Evolutionary conservation across 2,113 vertebrate species (phyloP).

Genomic region (Nibea albiflora): DNA sequence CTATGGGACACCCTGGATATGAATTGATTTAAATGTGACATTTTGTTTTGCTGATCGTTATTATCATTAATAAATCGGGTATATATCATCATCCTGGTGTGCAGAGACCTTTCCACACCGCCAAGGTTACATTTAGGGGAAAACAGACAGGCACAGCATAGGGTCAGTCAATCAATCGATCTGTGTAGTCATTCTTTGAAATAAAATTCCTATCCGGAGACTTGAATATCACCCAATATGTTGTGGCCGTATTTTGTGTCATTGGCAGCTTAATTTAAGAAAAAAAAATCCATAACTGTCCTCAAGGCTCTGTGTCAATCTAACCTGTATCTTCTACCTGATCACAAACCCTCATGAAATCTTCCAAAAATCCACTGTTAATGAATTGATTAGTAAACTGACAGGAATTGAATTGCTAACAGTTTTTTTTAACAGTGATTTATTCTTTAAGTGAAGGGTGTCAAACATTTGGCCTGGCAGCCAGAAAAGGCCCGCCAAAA

Average conservation of each 20-base stretch:
- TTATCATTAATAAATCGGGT: neutral
- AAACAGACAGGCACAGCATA: no score
- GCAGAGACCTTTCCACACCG: neutral
- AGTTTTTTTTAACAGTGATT: no score
- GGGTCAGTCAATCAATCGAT: neutral
- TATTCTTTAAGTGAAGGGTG: no score
- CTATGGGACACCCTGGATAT: neutral
- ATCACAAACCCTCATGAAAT: no score
- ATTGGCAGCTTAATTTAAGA: slow-evolving; percentile 14
- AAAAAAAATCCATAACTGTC: slow-evolving; percentile 9
- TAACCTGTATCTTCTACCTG: neutral
- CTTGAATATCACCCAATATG: neutral
- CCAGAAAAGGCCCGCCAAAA: no score
- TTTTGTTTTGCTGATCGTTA: slow-evolving; percentile 10
- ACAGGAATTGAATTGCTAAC: no score
- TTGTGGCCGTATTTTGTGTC: slow-evolving; percentile 3
- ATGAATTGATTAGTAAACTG: no score
- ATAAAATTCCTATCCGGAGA: slow-evolving; percentile 15
- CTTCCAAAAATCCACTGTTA: no score
- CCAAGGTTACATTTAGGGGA: neutral
- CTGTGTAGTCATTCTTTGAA: neutral
- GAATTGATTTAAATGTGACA: neutral
- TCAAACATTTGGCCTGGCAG: no score
- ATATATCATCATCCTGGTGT: neutral
- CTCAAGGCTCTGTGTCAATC: slow-evolving; percentile 21